Evolutionary conservation across 2,888 invertebrate genomes (phyloP), one percentile per base, ranked within the genome.

Genomic region (Watsonalla binaria): DNA sequence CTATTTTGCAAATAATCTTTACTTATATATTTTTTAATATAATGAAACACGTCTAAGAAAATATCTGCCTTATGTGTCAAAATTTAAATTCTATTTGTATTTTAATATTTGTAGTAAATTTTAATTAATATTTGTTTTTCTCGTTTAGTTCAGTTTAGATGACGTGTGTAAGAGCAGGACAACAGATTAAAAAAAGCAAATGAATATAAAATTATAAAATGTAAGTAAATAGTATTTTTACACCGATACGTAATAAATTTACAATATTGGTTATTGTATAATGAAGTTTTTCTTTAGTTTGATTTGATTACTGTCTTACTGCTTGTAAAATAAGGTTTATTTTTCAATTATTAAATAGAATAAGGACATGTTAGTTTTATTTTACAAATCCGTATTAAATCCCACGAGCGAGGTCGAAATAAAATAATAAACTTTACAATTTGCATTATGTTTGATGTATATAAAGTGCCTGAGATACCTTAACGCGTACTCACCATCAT

Each of bases 21-120:
- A 24, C 24, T 24, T 24, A 24, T 24, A 24, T 24, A 2, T 24
- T 24, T 24, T 24, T 24, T 24, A n/a, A 24, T 24, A 24, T 24
- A 0, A 87, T 88, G 89, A 88, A 88, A 50, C 79, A 82, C 56
- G 85, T 86, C 64, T 86, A 79, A 13, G 35, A n/a, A 24, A 48
- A 35, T 11, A 37, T 14, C 0, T 35, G 13, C 13, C 37, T 33
- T 13, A 37, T 47, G 24, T 47, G 24, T 24, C 47, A 47, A 46
- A 9, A 45, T 8, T 0, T 11, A 45, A 11, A 6, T 45, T 45
- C 45, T 11, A 45, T 45, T 37, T n/a, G n/a, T n/a, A n/a, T 37
- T 37, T 2, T 5, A 37, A 8, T 24, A 4, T 24, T 24, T 24
- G 1, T 24, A 2, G 24, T 24, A 24, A 24, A 24, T 24, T 24